These are phyloP conservation scores for Halichondria panicea DNA, from an alignment of 37 sponge, comb jelly and placozoan genomes.

Conservation along the genomic window DNA sequence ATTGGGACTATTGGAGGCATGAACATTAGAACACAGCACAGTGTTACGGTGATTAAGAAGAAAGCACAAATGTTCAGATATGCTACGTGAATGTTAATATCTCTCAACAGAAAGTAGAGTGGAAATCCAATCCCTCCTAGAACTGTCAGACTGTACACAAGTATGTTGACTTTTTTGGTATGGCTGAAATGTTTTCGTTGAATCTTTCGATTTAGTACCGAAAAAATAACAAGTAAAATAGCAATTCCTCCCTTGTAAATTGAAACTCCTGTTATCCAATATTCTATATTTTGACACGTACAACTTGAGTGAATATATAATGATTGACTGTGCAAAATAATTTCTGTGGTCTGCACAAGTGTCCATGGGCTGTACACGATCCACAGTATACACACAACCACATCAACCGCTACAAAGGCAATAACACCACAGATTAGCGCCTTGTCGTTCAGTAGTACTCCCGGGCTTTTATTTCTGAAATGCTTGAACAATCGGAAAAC, in stretches of 20 bases:
- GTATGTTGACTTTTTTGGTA: slow-evolving; percentile 40
- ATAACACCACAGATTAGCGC: slow-evolving; percentile 19
- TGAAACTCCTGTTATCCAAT: not conserved
- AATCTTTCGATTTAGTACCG: slow-evolving; percentile 26
- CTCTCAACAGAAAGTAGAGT: not conserved
- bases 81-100: not conserved
- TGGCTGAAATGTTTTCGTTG: slow-evolving; percentile 12
- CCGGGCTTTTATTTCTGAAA: slow-evolving; percentile 21
- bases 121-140: slow-evolving; percentile 3
- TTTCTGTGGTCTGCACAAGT: not conserved
- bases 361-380: slow-evolving; percentile 2
- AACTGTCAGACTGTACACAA: slow-evolving; percentile 18
- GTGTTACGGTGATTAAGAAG: not conserved
- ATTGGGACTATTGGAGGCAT: slow-evolving; percentile 19
- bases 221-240: slow-evolving; percentile 6
- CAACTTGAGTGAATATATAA: not conserved
- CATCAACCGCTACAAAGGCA: not conserved
- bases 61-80: not conserved
- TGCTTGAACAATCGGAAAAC: slow-evolving; percentile 30
- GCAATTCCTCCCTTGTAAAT: not conserved
- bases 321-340: not conserved
- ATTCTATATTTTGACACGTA: not conserved
- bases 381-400: slow-evolving; percentile 13
- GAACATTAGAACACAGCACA: slow-evolving; percentile 9
- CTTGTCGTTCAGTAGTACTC: slow-evolving; percentile 8